Evolutionary conservation across 2,888 invertebrate genomes (phyloP), one percentile per base, ranked within the genome.

Genomic region (Microctonus hyperodae): DNA sequence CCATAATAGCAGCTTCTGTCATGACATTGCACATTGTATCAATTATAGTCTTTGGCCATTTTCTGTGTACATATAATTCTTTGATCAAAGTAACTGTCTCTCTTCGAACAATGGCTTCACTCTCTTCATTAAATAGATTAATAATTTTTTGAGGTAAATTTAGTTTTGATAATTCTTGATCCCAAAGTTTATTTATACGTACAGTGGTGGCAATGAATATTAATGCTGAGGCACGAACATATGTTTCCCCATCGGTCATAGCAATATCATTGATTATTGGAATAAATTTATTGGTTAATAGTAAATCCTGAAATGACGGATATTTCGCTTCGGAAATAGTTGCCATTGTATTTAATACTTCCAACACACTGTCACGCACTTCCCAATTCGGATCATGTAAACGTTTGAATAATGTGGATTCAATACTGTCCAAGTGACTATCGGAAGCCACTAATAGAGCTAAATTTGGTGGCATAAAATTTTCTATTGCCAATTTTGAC

Each of bases 371-470:
- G 74, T 94, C 94, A 44, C 93, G 86, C 1, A 94, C 89, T 81
- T 94, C 93, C 94, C 94, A 94, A 58, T 89, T 86, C 3, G 86
- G 83, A 77, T 92, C 92, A 73, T 92, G 90, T 78, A 93, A 85
- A 78, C 92, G 90, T 80, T 88, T 88, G 59, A 88, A 88, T 5
- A 94, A 86, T 11, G 92, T 88, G 11, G 88, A 87, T 0, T 91
- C 92, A 9, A 93, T 82, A 68, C 88, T 87, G 68, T 89, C 87
- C 80, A 92, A 87, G 0, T 89, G 85, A 25, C 83, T 80, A 60
- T 89, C 85, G 20, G 89, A 87, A 75, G 93, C 91, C 69, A 92
- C 86, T 7, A 94, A 84, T 28, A 94, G 81, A 0, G 91, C 92
- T 76, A 94, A 86, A 80, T 92, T 92, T 0, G 93, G 93, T 0